phyloP scores from a whole-genome alignment of 2,797 vertebrate species.

The Xenops minutus region DNA sequence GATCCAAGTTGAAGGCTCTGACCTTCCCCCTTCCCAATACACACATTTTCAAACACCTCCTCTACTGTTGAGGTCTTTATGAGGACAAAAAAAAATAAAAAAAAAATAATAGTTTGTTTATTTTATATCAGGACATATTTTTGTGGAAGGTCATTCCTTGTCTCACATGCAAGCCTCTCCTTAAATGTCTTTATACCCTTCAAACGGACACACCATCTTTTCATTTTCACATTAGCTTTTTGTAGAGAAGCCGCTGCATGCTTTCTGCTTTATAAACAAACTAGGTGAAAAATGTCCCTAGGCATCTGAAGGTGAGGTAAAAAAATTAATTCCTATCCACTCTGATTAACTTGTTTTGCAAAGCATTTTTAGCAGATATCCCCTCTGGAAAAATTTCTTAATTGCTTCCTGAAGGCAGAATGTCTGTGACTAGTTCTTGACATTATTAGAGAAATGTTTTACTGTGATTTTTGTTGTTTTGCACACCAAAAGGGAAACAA shows the following conservation, averaged over 20 bases:
- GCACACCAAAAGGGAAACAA: neutral
- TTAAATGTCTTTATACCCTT: neutral
- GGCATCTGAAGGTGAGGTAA: neutral
- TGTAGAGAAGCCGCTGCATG: neutral
- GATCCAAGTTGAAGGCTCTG: neutral
- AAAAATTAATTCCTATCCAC: neutral
- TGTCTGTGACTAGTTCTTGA: neutral
- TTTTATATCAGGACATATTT: neutral
- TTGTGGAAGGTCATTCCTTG: neutral
- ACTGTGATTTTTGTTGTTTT: neutral
- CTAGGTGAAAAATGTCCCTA: neutral
- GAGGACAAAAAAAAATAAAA: neutral
- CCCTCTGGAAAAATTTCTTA: slow-evolving; percentile 6
- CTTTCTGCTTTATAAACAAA: neutral
- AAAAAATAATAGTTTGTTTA: neutral
- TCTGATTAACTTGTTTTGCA: slow-evolving; percentile 39
- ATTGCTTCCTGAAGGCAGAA: slow-evolving; percentile 39
- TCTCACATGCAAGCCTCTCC: neutral
- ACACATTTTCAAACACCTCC: neutral
- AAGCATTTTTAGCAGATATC: slow-evolving; percentile 18
- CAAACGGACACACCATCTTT: neutral
- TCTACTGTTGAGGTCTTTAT: neutral
- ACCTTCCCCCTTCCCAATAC: neutral
- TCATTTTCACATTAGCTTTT: neutral
- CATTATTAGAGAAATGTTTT: slow-evolving; percentile 23